A percentile compares a stretch with the other conserved stretches of the same genome.
Conservation (phyloP, 2,888 invertebrate species). For the Adineta ricciae region DNA sequence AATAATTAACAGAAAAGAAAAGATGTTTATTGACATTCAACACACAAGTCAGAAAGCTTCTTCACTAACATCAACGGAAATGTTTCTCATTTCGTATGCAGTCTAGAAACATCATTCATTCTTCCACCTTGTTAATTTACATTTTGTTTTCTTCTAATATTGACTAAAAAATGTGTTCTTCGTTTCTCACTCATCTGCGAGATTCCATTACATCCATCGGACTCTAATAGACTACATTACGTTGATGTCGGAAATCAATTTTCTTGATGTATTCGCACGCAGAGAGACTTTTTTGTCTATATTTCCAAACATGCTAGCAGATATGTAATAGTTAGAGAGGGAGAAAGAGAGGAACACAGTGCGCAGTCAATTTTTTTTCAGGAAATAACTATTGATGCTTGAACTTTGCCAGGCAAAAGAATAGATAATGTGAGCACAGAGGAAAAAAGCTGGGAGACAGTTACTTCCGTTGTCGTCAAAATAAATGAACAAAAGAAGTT, state of each 20-base stretch:
- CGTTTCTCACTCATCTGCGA: background rate
- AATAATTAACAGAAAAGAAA: background rate
- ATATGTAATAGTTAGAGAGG: background rate
- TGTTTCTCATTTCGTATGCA: conserved; percentile 3
- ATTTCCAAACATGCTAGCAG: background rate
- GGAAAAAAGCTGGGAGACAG: background rate
- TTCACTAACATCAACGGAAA: background rate
- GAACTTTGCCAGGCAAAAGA: background rate
- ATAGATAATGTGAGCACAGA: background rate
- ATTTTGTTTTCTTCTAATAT: background rate
- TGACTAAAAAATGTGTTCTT: background rate
- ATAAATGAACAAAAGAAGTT: background rate
- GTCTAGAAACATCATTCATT: background rate
- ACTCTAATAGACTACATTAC: background rate
- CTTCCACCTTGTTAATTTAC: background rate
- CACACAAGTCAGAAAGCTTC: background rate
- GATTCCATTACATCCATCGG: background rate
- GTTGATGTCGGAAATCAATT: background rate
- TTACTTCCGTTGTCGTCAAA: background rate
- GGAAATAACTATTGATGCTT: background rate
- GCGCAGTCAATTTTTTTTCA: background rate
- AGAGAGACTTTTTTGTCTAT: background rate
- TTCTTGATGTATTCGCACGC: background rate
- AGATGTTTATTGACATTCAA: conserved; percentile 2
- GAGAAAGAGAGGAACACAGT: background rate